Evolutionary conservation across 1,140 invertebrate species (phyloP).

Genomic region (Apolygus lucorum): DNA sequence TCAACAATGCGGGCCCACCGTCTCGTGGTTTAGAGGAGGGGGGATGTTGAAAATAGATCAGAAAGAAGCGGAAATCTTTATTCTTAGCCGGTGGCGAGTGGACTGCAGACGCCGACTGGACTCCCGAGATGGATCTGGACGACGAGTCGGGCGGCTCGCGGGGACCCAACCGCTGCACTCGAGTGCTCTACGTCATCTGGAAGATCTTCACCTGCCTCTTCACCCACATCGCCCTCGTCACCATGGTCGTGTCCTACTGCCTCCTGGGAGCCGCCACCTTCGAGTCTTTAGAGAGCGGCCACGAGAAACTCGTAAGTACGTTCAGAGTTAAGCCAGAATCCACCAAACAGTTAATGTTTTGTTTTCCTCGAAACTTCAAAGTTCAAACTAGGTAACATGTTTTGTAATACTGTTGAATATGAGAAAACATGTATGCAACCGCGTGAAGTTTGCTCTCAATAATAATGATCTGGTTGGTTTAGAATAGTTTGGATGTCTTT

Average conservation of each 20-base stretch:
- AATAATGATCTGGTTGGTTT: too few relatives aligned
- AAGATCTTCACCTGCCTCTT: conserved; percentile 76
- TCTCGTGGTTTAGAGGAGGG: too few relatives aligned
- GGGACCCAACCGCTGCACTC: conserved; percentile 40
- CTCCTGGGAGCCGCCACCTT: conserved; percentile 79
- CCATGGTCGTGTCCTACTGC: conserved; percentile 80
- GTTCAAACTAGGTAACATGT: too few relatives aligned
- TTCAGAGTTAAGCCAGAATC: too few relatives aligned
- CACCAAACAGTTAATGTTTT: too few relatives aligned
- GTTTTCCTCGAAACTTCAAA: too few relatives aligned
- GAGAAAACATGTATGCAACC: too few relatives aligned
- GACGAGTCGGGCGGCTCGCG: conserved; percentile 23
- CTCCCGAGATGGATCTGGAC: conserved; percentile 25
- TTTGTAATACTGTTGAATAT: too few relatives aligned
- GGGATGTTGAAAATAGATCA: not conserved
- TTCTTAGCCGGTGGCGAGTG: not conserved
- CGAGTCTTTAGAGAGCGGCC: conserved; percentile 61
- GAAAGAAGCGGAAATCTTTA: not conserved
- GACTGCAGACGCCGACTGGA: too few relatives aligned
- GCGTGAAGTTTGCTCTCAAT: too few relatives aligned
- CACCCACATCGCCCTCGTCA: conserved; percentile 77
- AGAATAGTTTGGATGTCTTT: too few relatives aligned
- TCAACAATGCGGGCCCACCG: too few relatives aligned
- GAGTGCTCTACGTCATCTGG: conserved; percentile 53
- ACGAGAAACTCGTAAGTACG: conserved; percentile 63